A percentile compares a stretch with the other conserved stretches of the same genome.
These are phyloP conservation scores for Marmota flaviventris DNA, from an alignment of 2,113 vertebrate species.

Conservation along the genomic window DNA sequence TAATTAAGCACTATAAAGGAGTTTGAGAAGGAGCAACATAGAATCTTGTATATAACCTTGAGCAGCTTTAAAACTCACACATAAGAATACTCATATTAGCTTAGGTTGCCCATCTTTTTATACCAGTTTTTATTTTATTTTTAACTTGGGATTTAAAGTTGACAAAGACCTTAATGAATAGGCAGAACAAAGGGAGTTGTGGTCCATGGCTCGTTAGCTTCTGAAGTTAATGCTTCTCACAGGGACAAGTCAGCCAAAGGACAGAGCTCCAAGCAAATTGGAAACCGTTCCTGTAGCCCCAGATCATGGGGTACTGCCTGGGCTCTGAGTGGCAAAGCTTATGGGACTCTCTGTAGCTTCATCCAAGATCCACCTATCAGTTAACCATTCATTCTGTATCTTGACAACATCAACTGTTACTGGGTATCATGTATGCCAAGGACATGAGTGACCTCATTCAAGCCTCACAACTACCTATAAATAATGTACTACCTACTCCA, in stretches of 20 bases:
- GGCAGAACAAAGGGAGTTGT: conserved; percentile 62
- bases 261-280: conserved; percentile 29
- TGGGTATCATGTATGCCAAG: background rate
- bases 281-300: background rate
- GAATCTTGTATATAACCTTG: background rate
- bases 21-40: background rate
- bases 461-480: conserved; percentile 3
- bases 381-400: background rate
- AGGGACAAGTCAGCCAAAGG: conserved; percentile 66
- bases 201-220: conserved; percentile 62
- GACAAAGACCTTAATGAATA: conserved; percentile 69
- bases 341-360: background rate
- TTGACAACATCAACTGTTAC: background rate
- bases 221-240: conserved; percentile 67
- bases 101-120: conserved; percentile 21
- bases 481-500: background rate
- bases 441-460: background rate
- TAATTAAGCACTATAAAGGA: background rate
- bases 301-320: background rate
- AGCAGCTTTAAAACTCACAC: conserved; percentile 41
- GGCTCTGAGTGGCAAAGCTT: background rate
- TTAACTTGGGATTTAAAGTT: conserved; percentile 71
- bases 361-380: background rate
- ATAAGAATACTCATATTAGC: background rate
- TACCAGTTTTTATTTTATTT: conserved; percentile 59